These are phyloP conservation scores for Nowickia ferox DNA, from an alignment of 2,888 invertebrate genomes.

Conservation along the genomic window DNA sequence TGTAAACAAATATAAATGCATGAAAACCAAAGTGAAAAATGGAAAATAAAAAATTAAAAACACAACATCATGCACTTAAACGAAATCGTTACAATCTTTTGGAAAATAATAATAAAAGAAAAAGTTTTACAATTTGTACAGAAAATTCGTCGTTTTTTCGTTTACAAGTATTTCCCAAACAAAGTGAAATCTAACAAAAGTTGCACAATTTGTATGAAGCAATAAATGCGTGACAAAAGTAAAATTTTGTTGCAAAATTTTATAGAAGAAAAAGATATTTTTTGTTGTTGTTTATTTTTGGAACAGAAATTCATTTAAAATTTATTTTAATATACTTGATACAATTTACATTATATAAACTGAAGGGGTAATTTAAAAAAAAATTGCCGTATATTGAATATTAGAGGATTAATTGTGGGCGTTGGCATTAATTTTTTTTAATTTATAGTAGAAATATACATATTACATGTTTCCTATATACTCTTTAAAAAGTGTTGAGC, in stretches of 20 bases:
- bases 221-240: constrained; percentile 47
- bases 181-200: constrained; percentile 22
- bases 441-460: neutral
- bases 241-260: constrained; percentile 27
- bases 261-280: neutral
- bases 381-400: neutral
- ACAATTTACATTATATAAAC: constrained; percentile 43
- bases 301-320: constrained; percentile 15
- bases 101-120: constrained; percentile 28
- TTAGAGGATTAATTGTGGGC: neutral
- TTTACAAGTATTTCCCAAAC: constrained; percentile 34
- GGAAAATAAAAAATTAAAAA: constrained; percentile 7
- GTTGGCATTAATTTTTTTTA: neutral
- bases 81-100: constrained; percentile 50
- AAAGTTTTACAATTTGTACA: constrained; percentile 37
- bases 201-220: constrained; percentile 13
- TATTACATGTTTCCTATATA: no score
- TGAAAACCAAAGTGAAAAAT: constrained; percentile 30
- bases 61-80: constrained; percentile 34
- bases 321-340: neutral
- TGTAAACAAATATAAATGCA: constrained; percentile 9
- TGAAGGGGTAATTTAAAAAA: neutral
- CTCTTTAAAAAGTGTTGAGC: no score
- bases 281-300: neutral
- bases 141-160: neutral